phyloP scores from a whole-genome alignment of 2,888 invertebrate species.

The Rhingia rostrata region DNA sequence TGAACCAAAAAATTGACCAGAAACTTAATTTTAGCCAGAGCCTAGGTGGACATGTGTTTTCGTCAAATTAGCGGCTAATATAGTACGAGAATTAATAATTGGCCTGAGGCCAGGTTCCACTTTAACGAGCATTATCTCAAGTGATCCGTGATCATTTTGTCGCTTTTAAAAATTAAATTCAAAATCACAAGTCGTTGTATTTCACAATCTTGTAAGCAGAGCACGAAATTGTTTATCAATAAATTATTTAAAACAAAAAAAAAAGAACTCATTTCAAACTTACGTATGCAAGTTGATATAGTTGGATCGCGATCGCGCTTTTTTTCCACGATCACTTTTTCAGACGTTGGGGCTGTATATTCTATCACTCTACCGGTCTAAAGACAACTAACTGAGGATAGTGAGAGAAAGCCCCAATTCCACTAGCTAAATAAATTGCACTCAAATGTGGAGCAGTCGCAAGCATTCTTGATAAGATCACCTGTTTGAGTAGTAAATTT shows the following conservation, averaged over 20 bases:
- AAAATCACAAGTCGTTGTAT: slow-evolving; percentile 28
- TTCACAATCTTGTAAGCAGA: slow-evolving; percentile 21
- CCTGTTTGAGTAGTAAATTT: slow-evolving; percentile 29
- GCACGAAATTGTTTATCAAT: slow-evolving; percentile 13
- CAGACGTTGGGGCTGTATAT: slow-evolving; percentile 16
- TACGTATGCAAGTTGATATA: slow-evolving; percentile 41
- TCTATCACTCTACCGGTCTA: slow-evolving; percentile 49
- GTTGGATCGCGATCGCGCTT: slow-evolving; percentile 52
- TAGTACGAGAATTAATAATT: slow-evolving; percentile 27
- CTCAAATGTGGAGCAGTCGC: slow-evolving; percentile 17
- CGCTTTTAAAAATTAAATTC: not conserved
- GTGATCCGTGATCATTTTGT: slow-evolving; percentile 23
- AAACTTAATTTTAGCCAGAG: too few relatives aligned
- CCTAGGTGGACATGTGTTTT: not conserved
- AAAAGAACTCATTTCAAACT: slow-evolving; percentile 42
- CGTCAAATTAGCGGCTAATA: slow-evolving; percentile 8
- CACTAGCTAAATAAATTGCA: slow-evolving; percentile 6
- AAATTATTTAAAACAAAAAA: not conserved
- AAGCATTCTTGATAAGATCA: slow-evolving; percentile 30
- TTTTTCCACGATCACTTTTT: slow-evolving; percentile 59
- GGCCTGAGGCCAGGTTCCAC: slow-evolving; percentile 18
- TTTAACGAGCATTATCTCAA: slow-evolving; percentile 21
- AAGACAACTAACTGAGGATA: slow-evolving; percentile 41
- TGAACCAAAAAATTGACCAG: not conserved
- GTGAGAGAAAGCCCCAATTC: slow-evolving; percentile 7